These are phyloP conservation scores for Myotis lucifugus DNA, from an alignment of 2,113 vertebrate species.

Conservation along the genomic window DNA sequence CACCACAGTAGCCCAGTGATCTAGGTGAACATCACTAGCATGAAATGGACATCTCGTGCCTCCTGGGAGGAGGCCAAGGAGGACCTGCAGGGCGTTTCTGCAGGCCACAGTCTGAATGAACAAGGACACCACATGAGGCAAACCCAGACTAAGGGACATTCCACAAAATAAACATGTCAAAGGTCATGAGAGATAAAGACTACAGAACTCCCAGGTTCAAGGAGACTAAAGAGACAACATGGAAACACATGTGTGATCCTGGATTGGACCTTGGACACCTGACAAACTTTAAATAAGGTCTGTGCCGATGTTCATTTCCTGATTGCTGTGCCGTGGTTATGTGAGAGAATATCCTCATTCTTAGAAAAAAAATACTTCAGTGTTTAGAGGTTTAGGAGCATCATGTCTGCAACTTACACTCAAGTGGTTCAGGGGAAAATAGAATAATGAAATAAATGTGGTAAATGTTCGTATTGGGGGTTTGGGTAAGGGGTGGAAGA, in stretches of 20 bases:
- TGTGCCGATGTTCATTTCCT: background rate
- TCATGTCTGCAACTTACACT: background rate
- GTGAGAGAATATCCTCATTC: background rate
- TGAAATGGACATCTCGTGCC: background rate
- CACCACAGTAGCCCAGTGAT: fast-evolving
- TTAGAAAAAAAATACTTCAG: background rate
- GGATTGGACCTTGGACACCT: background rate
- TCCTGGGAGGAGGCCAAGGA: background rate
- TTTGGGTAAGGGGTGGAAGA: background rate
- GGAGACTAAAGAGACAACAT: background rate
- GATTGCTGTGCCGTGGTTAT: background rate
- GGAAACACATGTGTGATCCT: background rate
- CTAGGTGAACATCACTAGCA: background rate
- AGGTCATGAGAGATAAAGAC: background rate
- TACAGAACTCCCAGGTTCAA: background rate
- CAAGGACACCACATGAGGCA: background rate
- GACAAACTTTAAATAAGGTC: background rate
- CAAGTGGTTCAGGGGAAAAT: background rate
- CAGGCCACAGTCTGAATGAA: background rate
- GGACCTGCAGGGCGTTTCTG: background rate
- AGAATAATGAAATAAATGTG: background rate
- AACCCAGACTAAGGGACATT: background rate
- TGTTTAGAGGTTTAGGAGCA: too few relatives aligned
- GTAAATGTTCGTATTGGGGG: background rate
- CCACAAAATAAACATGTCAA: background rate